Conservation (phyloP, 1,140 invertebrate species). For the Papilio helenus region DNA sequence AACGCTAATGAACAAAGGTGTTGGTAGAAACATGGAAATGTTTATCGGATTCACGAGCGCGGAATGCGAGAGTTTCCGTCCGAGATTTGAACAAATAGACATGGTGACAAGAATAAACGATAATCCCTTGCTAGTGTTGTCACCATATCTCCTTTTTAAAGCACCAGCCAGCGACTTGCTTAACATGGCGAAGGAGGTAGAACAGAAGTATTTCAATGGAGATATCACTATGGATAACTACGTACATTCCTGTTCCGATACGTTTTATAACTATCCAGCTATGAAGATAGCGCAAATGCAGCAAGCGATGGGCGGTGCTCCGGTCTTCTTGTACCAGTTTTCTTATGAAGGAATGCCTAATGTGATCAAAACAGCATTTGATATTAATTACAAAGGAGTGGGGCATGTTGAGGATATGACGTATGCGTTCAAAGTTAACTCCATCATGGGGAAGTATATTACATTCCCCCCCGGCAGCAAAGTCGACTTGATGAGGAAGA, state of each 20-base stretch:
- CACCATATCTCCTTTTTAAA: conserved; percentile 53
- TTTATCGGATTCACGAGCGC: conserved; percentile 63
- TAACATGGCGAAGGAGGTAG: conserved; percentile 48
- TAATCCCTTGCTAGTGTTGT: conserved; percentile 51
- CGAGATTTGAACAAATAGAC: conserved; percentile 59
- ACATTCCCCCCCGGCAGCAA: conserved; percentile 38
- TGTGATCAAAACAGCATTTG: conserved; percentile 51
- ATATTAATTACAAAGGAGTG: conserved; percentile 56
- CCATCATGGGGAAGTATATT: conserved; percentile 44
- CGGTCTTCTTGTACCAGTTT: conserved; percentile 64
- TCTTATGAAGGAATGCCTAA: conserved; percentile 57
- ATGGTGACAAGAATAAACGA: conserved; percentile 54
- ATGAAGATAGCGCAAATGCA: conserved; percentile 57
- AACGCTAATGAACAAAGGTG: conserved; percentile 53
- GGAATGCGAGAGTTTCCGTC: conserved; percentile 67
- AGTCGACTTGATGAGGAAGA: conserved; percentile 51
- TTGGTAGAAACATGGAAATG: conserved; percentile 61
- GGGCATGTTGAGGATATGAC: conserved; percentile 70
- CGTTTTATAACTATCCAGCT: conserved; percentile 64
- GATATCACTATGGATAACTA: conserved; percentile 56
- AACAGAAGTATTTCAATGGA: conserved; percentile 57
- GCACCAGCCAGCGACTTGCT: conserved; percentile 43
- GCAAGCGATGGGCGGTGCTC: conserved; percentile 47
- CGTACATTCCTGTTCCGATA: conserved; percentile 58
- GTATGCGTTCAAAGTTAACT: conserved; percentile 63